Evolutionary conservation across 1,140 invertebrate species (phyloP).

Genomic region (Ooceraea biroi): DNA sequence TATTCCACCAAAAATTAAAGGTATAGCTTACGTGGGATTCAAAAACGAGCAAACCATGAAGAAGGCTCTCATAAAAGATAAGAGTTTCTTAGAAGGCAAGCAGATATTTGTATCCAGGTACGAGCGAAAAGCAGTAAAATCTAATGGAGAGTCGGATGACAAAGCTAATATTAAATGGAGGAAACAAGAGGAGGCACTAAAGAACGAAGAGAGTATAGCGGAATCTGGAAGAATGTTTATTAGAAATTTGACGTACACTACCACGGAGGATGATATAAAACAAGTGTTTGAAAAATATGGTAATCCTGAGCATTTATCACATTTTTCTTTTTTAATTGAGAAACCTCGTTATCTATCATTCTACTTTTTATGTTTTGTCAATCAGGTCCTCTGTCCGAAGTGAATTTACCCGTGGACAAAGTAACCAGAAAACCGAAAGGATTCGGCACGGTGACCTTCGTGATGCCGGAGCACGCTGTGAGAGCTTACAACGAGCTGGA

Average conservation of each 20-base stretch:
- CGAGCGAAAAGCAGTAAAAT: slow-evolving; percentile 85
- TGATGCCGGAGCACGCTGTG: slow-evolving; percentile 98
- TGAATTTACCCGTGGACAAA: slow-evolving; percentile 96
- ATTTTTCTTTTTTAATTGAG: neutral
- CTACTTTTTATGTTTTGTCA: slow-evolving; percentile 8
- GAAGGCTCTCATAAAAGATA: slow-evolving; percentile 94
- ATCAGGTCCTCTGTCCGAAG: slow-evolving; percentile 94
- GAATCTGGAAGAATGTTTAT: slow-evolving; percentile 98
- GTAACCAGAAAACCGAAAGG: slow-evolving; percentile 95
- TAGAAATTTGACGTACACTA: slow-evolving; percentile 96
- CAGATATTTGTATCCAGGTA: slow-evolving; percentile 89
- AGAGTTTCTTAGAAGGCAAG: slow-evolving; percentile 93
- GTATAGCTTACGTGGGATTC: slow-evolving; percentile 97
- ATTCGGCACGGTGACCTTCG: slow-evolving; percentile 96
- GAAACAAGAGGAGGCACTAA: slow-evolving; percentile 90
- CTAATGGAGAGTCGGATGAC: slow-evolving; percentile 69
- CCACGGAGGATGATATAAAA: slow-evolving; percentile 95
- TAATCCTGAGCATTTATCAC: slow-evolving; percentile 77
- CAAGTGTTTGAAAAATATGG: slow-evolving; percentile 95
- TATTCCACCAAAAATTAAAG: slow-evolving; percentile 91
- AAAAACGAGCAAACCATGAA: slow-evolving; percentile 93
- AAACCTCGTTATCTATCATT: neutral
- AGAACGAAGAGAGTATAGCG: slow-evolving; percentile 93
- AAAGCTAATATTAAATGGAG: slow-evolving; percentile 88
- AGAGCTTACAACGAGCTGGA: slow-evolving; percentile 95